Evolutionary conservation across 2,888 invertebrate genomes (phyloP).

Genomic region (Tuta absoluta): DNA sequence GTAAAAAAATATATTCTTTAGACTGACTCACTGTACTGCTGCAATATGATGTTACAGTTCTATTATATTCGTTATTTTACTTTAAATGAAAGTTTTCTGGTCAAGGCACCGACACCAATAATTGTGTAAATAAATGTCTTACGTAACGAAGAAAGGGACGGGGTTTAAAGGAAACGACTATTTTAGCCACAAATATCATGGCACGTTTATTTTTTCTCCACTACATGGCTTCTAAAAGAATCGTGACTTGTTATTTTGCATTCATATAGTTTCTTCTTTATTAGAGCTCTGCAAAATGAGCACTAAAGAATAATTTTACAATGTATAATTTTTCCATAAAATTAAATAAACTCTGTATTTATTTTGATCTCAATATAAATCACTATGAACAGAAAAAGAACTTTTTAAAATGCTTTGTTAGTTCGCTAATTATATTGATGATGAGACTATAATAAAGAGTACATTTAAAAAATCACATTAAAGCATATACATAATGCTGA

Average conservation of each 20-base stretch:
- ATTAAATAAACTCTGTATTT: slow-evolving; percentile 81
- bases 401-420: slow-evolving; percentile 73
- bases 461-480: slow-evolving; percentile 82
- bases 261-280: slow-evolving; percentile 75
- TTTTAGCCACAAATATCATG: slow-evolving; percentile 81
- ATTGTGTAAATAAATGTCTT: not conserved
- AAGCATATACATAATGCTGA: slow-evolving; percentile 83
- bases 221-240: slow-evolving; percentile 83
- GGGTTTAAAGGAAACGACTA: slow-evolving; percentile 56
- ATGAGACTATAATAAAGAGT: slow-evolving; percentile 81
- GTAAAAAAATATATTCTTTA: too few relatives aligned
- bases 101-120: too few relatives aligned
- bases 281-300: slow-evolving; percentile 73
- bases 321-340: slow-evolving; percentile 76
- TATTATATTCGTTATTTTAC: too few relatives aligned
- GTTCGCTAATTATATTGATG: slow-evolving; percentile 79
- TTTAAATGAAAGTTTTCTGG: not conserved
- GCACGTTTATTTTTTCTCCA: slow-evolving; percentile 83
- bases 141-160: not conserved
- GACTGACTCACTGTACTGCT: too few relatives aligned
- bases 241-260: slow-evolving; percentile 81
- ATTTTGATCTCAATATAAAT: slow-evolving; percentile 79
- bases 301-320: slow-evolving; percentile 76
- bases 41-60: too few relatives aligned
- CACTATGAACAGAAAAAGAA: slow-evolving; percentile 77